Percentiles rank a stretch among this genome's conserved stretches.
phyloP scores from a whole-genome alignment of 2,113 vertebrate species.

The Empidonax alnorum region DNA sequence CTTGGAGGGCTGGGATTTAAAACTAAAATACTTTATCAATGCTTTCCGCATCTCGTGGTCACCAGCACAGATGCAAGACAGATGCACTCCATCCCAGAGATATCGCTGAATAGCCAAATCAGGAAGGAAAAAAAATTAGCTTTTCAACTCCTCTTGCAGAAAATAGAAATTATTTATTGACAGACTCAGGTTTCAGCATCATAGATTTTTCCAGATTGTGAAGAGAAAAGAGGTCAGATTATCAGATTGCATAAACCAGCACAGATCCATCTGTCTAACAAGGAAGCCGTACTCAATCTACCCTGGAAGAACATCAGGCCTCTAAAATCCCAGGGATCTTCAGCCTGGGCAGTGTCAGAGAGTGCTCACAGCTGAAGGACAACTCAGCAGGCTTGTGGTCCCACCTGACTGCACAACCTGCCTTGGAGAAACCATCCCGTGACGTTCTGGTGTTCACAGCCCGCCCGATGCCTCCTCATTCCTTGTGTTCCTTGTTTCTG shows the following conservation, averaged over 20 bases:
- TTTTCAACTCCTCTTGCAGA: constrained; percentile 57
- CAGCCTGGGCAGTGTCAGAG: not conserved
- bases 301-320: not conserved
- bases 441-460: not conserved
- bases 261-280: not conserved
- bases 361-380: not conserved
- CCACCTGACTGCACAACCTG: not conserved
- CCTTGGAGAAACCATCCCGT: not conserved
- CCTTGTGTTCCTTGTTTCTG: not conserved
- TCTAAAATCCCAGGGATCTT: not conserved
- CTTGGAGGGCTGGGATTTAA: constrained; percentile 57
- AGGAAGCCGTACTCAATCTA: not conserved
- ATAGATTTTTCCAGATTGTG: not conserved
- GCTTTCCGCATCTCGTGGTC: constrained; percentile 12
- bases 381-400: accelerated
- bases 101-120: constrained; percentile 69
- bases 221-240: not conserved
- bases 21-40: constrained; percentile 67
- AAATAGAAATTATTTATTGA: constrained; percentile 60
- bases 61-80: constrained; percentile 54
- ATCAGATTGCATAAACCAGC: not conserved
- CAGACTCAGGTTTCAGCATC: constrained; percentile 17
- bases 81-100: constrained; percentile 24
- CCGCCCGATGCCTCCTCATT: accelerated
- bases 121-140: not conserved